Evolutionary conservation across 2,888 invertebrate species (phyloP).

Genomic region (Tipula confusa): DNA sequence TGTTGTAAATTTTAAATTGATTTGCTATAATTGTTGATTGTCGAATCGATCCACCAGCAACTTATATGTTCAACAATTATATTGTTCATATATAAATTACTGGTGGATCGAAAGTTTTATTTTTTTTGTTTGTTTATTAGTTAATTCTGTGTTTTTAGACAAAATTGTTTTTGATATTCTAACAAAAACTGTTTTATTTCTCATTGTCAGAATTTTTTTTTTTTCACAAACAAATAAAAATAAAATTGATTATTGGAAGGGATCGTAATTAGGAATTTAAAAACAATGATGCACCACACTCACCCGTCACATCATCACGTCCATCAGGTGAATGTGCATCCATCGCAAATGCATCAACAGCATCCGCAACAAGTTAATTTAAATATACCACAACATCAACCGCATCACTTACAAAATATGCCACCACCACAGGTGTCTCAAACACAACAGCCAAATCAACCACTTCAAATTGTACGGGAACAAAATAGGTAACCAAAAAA

Average conservation of each 20-base stretch:
- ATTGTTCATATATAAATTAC: background rate
- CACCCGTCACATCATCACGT: constrained; percentile 37
- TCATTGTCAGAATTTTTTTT: background rate
- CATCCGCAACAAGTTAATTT: constrained; percentile 34
- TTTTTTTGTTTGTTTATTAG: background rate
- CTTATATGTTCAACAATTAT: background rate
- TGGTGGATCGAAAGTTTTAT: background rate
- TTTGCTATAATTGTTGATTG: background rate
- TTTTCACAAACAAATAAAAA: background rate
- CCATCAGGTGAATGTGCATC: constrained; percentile 36
- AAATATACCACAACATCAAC: constrained; percentile 25
- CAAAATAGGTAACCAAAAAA: constrained; percentile 27
- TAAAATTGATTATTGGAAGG: background rate
- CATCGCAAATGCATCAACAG: constrained; percentile 34
- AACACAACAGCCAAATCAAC: constrained; percentile 29
- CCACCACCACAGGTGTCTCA: background rate
- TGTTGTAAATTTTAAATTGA: background rate
- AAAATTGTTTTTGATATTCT: no score
- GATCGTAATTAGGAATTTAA: background rate
- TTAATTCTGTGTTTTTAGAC: background rate
- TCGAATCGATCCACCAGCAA: background rate
- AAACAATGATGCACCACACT: constrained; percentile 37
- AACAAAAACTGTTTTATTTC: background rate
- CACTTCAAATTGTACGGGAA: background rate
- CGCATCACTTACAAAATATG: constrained; percentile 15